These are phyloP conservation scores for Chromobotia macracanthus DNA, from an alignment of 2,797 vertebrate genomes.

Conservation along the genomic window DNA sequence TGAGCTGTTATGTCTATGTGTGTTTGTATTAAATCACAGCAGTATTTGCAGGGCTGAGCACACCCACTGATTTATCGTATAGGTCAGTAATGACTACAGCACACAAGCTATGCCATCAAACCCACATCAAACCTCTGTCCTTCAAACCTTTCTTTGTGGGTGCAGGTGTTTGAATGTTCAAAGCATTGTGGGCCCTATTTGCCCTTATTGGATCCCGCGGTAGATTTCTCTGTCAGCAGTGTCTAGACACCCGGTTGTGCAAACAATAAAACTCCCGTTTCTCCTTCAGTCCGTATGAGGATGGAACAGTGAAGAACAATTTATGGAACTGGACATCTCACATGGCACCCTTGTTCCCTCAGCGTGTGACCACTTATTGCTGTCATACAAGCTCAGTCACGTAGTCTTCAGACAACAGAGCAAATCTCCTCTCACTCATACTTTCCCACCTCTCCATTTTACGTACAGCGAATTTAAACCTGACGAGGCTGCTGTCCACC, in stretches of 20 bases:
- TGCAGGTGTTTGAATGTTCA: conserved; percentile 9
- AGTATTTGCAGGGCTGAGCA: conserved; percentile 11
- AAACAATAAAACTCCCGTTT: conserved; percentile 15
- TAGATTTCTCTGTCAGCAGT: conserved; percentile 6
- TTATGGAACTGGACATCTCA: conserved; percentile 16
- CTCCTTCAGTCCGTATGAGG: not conserved
- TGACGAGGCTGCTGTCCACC: not conserved
- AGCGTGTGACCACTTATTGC: conserved; percentile 11
- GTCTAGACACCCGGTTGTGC: conserved; percentile 18
- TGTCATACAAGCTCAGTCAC: conserved; percentile 13
- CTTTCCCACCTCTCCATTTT: not conserved
- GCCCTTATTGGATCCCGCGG: conserved; percentile 21
- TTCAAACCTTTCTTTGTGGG: conserved; percentile 25
- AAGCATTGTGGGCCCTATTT: conserved; percentile 1
- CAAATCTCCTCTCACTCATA: conserved; percentile 13
- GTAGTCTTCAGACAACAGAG: not conserved
- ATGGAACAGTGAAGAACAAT: conserved; percentile 28
- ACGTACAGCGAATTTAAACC: not conserved
- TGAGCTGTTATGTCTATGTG: not conserved
- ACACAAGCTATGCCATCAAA: conserved; percentile 19
- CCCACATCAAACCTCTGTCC: not conserved
- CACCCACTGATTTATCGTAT: conserved; percentile 33
- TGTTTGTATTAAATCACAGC: conserved; percentile 13
- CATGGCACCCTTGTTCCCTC: not conserved
- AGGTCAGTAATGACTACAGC: conserved; percentile 19